These are phyloP conservation scores for Lycopodina hypogea DNA, from an alignment of 37 sponge, comb jelly and placozoan species.

Conservation along the genomic window DNA sequence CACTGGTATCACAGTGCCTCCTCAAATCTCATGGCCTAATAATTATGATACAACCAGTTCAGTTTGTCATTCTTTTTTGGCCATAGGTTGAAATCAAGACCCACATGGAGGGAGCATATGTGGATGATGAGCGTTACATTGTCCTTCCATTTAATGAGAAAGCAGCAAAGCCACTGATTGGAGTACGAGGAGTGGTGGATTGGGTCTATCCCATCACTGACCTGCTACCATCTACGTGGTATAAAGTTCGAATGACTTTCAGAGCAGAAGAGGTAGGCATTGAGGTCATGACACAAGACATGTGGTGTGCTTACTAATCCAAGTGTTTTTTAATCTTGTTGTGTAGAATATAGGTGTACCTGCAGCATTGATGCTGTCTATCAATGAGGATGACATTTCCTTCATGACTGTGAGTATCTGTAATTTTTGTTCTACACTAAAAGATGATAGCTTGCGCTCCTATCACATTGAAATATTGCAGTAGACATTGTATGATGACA, in stretches of 20 bases:
- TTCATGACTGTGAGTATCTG: constrained; percentile 2
- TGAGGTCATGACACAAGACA: neutral
- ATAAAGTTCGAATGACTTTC: neutral
- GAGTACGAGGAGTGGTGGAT: constrained; percentile 1
- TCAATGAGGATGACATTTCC: neutral
- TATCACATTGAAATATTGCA: too few species aligned
- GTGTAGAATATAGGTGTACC: neutral
- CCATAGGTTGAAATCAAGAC: neutral
- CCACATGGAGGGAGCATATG: neutral
- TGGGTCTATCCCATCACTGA: constrained; percentile 7
- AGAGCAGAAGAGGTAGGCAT: constrained; percentile 6
- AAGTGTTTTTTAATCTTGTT: neutral
- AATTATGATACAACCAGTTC: too few species aligned
- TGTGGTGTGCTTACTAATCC: too few species aligned
- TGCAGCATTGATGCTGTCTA: neutral
- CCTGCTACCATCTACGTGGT: neutral
- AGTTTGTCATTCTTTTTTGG: too few species aligned
- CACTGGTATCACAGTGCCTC: too few species aligned
- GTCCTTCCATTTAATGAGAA: neutral
- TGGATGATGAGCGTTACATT: neutral
- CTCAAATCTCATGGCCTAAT: too few species aligned
- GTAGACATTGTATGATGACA: too few species aligned
- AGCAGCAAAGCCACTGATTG: neutral
- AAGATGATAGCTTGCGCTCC: too few species aligned
- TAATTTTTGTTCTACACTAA: too few species aligned